phyloP scores from a whole-genome alignment of 2,888 invertebrate species.

The Perizoma flavofasciatum region DNA sequence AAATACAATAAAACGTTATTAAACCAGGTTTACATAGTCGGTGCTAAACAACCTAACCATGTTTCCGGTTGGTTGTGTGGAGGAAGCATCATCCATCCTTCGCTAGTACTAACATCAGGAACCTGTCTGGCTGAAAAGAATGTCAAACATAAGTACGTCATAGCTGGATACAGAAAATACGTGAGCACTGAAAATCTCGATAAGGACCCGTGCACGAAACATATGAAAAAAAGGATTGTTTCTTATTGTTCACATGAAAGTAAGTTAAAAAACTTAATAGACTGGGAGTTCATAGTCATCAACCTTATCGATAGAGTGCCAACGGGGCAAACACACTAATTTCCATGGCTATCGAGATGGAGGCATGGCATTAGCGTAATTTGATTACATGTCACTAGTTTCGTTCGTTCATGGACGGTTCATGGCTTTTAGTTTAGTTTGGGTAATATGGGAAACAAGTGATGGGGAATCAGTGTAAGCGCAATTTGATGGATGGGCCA shows the following conservation, averaged over 20 bases:
- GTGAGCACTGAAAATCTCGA: constrained; percentile 34
- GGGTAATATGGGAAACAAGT: no score
- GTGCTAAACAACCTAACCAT: neutral
- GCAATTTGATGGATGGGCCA: no score
- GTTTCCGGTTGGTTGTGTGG: constrained; percentile 11
- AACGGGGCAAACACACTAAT: no score
- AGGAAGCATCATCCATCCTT: constrained; percentile 32
- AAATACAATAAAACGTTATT: neutral
- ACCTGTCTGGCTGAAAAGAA: constrained; percentile 37
- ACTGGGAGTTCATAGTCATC: no score
- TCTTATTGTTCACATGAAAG: constrained; percentile 8
- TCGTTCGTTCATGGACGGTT: no score
- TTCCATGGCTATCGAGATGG: no score
- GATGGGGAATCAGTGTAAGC: no score
- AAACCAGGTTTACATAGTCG: constrained; percentile 15
- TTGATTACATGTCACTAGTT: no score
- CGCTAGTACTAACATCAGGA: constrained; percentile 42
- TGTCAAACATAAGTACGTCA: constrained; percentile 35
- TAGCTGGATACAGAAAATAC: constrained; percentile 47
- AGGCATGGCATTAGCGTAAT: no score
- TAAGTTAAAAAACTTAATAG: neutral
- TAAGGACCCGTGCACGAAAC: constrained; percentile 40
- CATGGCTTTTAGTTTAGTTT: no score
- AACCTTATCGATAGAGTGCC: no score
- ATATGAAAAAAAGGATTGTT: constrained; percentile 43